These are phyloP conservation scores for Tiliacea aurago DNA, from an alignment of 2,888 invertebrate species.

Conservation along the genomic window DNA sequence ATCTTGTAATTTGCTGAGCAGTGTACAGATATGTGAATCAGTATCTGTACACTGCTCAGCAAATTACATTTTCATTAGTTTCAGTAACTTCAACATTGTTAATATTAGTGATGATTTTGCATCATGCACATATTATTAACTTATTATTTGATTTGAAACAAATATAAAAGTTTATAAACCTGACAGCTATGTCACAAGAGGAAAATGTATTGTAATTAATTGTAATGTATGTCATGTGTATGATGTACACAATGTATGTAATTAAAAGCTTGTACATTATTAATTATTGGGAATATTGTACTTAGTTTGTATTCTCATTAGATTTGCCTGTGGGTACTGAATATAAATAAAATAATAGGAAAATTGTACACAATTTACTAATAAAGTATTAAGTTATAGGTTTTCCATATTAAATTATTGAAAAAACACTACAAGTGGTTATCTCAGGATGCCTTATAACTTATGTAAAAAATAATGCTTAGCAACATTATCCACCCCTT, in stretches of 20 bases:
- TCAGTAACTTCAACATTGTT: not conserved
- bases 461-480: not conserved
- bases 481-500: not conserved
- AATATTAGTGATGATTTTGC: not conserved
- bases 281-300: slow-evolving; percentile 24
- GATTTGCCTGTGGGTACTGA: slow-evolving; percentile 20
- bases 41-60: no score
- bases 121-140: not conserved
- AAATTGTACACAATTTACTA: slow-evolving; percentile 17
- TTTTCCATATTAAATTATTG: slow-evolving; percentile 4
- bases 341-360: slow-evolving; percentile 14
- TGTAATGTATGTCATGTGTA: slow-evolving; percentile 9
- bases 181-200: slow-evolving; percentile 1
- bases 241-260: slow-evolving; percentile 11
- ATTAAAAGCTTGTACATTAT: slow-evolving; percentile 12
- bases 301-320: slow-evolving; percentile 2
- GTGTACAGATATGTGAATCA: no score
- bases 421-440: not conserved
- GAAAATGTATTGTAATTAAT: slow-evolving; percentile 23
- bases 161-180: not conserved
- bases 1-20: not conserved
- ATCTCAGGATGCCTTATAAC: not conserved
- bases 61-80: no score
- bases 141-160: not conserved
- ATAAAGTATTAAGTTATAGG: not conserved